Evolutionary conservation across 92 coral and sea anemone genomes (phyloP).

Genomic region (Metridium senile): DNA sequence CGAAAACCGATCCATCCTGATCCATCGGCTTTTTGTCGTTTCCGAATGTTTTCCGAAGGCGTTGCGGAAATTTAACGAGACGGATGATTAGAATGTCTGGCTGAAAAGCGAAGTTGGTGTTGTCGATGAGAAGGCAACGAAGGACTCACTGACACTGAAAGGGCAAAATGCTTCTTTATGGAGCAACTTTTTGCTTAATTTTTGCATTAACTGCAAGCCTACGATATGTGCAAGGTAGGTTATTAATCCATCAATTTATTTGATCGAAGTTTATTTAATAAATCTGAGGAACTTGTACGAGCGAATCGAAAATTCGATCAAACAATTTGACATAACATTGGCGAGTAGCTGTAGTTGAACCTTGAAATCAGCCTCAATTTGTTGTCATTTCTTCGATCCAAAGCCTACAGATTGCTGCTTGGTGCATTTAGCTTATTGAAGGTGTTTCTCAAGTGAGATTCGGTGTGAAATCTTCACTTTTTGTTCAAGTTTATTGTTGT

Average conservation of each 20-base stretch:
- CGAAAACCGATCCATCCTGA: too few species aligned
- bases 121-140: conserved; percentile 23
- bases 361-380: not conserved
- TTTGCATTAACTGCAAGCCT: conserved; percentile 11
- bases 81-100: conserved; percentile 42
- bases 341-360: conserved; percentile 11
- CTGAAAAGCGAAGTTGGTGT: conserved; percentile 14
- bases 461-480: conserved; percentile 10
- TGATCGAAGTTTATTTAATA: conserved; percentile 11
- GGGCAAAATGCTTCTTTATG: conserved; percentile 24
- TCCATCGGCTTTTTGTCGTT: conserved; percentile 12
- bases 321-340: conserved; percentile 25
- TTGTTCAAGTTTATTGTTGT: conserved; percentile 33
- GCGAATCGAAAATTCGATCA: conserved; percentile 37
- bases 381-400: not conserved
- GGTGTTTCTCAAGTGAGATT: not conserved
- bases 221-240: conserved; percentile 15
- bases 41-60: conserved; percentile 20
- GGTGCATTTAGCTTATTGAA: not conserved
- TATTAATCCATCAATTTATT: not conserved
- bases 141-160: not conserved
- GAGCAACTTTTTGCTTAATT: conserved; percentile 33
- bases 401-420: not conserved
- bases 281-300: conserved; percentile 27
- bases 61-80: conserved; percentile 25